A percentile compares a stretch with the other conserved stretches of the same genome.
phyloP scores from a whole-genome alignment of 2,113 vertebrate genomes.

The Cisticola juncidis region DNA sequence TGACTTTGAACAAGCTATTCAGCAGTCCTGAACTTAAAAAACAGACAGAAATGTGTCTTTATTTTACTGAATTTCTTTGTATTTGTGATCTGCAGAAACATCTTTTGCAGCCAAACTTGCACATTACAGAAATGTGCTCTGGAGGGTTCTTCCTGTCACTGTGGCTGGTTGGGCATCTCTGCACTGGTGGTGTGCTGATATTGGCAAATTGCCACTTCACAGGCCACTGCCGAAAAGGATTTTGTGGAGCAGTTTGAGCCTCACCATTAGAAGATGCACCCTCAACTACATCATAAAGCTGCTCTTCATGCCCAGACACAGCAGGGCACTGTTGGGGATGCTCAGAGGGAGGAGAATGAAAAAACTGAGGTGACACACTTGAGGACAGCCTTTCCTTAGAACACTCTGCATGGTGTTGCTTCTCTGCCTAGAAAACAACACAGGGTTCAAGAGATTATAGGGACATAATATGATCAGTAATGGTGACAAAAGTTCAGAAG shows the following conservation, averaged over 20 bases:
- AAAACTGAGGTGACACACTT: neutral
- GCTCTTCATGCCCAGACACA: neutral
- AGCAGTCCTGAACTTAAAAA: neutral
- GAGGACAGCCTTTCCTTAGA: neutral
- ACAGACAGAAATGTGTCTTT: neutral
- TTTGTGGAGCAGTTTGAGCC: neutral
- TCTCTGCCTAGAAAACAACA: neutral
- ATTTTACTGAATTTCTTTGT: neutral
- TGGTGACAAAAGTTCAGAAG: neutral
- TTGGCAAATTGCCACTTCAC: neutral
- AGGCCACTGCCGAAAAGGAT: neutral
- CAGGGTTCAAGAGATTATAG: neutral
- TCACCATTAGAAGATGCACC: neutral
- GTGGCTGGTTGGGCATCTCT: neutral
- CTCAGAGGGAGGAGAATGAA: neutral
- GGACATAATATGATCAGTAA: fast-evolving
- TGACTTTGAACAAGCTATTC: neutral
- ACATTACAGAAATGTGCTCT: neutral
- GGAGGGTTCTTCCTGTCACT: neutral
- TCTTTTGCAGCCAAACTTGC: neutral
- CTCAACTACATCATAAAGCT: neutral
- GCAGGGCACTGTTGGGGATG: neutral
- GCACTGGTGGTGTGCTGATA: neutral
- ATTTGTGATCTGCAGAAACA: neutral
- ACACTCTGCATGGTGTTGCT: neutral